Base-by-base conservation (phyloP, 37 sponge, comb jelly and placozoan species). In the Cliona cf. orientalis region DNA sequence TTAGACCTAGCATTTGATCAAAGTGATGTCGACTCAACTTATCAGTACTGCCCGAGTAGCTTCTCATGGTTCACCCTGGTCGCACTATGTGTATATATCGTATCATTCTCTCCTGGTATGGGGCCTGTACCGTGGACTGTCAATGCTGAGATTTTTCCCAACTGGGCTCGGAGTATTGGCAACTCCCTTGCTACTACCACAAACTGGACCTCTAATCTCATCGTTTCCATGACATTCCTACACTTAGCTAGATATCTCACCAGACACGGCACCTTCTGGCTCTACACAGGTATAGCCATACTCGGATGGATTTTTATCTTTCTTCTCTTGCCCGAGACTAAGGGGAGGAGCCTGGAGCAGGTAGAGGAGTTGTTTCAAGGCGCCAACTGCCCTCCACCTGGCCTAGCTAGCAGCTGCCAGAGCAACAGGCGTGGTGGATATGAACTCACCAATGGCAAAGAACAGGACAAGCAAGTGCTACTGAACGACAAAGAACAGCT, bases 81-180 rank as follows among this genome's bases (percentile, higher is more conserved):
- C 2, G 75, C 74, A 39, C 55, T 83, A 45, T 46, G 33, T 23
- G 14, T 73, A 34, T 83, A 73, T 59, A 83, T 83, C n/a, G 62
- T 83, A 33, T 36, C 64, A 37, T 73, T 83, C 33, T 55, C 86
- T 31, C 86, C 79, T 55, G 86, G 86, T 0, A 42, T 86, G 78
- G 86, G 86, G 21, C 86, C 86, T 55, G 59, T 86, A 21, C 79
- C 86, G 2, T 86, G 86, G 86, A 86, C 86, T 65, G 58, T 86
- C 57, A 86, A 86, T 70, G 70, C 78, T 40, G 86, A 86, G 64
- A 86, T 86, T 35, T 86, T 69, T 39, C 86, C 86, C 22, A 86
- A 78, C 72, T 86, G 86, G 86, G 76, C 86, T 23, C 58, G 86
- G 1, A 78, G 78, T 36, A 40, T 58, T 19, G 86, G 78, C 1